A percentile compares a stretch with the other conserved stretches of the same genome.
phyloP scores from a whole-genome alignment of 2,113 vertebrate species.

The Antechinus stuartii region DNA sequence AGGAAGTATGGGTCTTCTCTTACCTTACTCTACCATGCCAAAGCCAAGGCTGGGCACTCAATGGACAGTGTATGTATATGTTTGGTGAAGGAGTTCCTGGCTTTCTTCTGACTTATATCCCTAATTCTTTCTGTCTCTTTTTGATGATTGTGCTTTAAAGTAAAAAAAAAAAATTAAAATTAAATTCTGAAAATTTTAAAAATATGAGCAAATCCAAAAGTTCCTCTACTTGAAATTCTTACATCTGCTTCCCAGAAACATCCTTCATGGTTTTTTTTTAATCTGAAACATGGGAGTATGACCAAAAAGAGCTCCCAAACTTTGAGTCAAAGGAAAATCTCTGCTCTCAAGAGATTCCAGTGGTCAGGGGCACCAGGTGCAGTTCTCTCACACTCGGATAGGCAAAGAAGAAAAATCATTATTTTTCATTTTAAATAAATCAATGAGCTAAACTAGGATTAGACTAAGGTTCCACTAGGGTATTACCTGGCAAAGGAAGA shows the following conservation, averaged over 20 bases:
- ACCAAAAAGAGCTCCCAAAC: neutral
- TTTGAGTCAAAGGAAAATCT: neutral
- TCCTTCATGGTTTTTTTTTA: neutral
- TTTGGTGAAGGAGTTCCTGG: neutral
- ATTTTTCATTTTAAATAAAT: neutral
- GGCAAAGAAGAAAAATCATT: neutral
- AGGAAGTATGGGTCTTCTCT: neutral
- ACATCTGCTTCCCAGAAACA: neutral
- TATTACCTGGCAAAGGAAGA: neutral
- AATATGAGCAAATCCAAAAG: neutral
- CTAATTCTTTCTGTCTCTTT: neutral
- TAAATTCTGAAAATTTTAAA: neutral
- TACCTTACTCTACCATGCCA: neutral
- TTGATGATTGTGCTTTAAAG: neutral
- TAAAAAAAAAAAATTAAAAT: neutral
- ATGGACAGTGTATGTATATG: neutral
- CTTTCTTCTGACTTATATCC: neutral
- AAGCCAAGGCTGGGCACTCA: neutral
- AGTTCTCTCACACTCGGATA: neutral
- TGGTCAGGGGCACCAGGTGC: neutral
- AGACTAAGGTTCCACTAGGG: neutral
- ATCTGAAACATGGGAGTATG: neutral
- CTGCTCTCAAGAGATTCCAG: neutral
- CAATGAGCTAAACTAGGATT: neutral
- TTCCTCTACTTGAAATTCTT: neutral